phyloP scores from a whole-genome alignment of 2,113 vertebrate species.

The Gallinago paraguaiae region DNA sequence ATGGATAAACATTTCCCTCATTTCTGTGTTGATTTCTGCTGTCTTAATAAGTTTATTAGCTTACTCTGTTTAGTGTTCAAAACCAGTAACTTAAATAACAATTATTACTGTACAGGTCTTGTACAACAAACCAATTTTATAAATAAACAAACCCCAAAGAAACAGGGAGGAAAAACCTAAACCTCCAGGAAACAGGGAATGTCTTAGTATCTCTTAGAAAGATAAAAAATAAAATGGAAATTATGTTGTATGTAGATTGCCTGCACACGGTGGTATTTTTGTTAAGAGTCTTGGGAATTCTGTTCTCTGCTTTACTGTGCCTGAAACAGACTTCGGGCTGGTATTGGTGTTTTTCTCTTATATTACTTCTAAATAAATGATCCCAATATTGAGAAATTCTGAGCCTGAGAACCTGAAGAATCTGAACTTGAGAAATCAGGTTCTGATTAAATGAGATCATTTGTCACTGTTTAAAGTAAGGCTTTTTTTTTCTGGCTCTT shows the following conservation, averaged over 20 bases:
- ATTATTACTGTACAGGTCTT: not conserved
- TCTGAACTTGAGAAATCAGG: no score
- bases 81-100: not conserved
- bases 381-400: not conserved
- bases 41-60: not conserved
- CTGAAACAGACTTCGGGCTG: not conserved
- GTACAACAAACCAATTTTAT: not conserved
- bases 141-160: not conserved
- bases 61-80: not conserved
- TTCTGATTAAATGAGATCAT: not conserved
- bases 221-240: not conserved
- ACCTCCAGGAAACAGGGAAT: not conserved
- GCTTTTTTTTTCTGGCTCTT: not conserved
- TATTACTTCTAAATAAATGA: not conserved
- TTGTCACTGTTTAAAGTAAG: not conserved
- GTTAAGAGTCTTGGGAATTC: not conserved
- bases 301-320: not conserved
- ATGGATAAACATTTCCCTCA: not conserved
- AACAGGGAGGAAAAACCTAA: not conserved
- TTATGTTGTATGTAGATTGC: not conserved
- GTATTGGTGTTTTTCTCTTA: not conserved
- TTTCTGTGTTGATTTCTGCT: not conserved
- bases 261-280: not conserved
- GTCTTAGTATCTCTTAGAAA: not conserved
- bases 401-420: no score